Conservation (phyloP, 2,113 vertebrate genomes). For the Tretioscincus oriximinensis region DNA sequence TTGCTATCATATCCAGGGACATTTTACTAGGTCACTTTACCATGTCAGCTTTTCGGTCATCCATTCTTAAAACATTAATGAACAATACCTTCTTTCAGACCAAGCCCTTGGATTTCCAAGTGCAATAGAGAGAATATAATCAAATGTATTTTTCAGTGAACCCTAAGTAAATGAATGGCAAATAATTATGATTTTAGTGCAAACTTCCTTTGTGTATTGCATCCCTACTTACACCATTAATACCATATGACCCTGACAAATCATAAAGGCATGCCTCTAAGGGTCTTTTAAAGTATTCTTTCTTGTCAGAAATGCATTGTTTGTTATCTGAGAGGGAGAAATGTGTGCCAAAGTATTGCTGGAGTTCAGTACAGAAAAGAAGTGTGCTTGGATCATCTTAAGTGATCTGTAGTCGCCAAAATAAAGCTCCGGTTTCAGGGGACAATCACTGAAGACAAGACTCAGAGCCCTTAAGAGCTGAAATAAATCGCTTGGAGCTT, state of each 20-base stretch:
- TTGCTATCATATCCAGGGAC: background rate
- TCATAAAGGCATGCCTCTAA: background rate
- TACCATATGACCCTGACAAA: background rate
- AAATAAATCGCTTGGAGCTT: too few relatives aligned
- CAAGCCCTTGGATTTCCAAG: background rate
- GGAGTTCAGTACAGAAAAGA: background rate
- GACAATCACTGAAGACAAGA: too few relatives aligned
- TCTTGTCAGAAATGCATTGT: background rate
- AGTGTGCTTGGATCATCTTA: too few relatives aligned
- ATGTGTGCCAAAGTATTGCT: background rate
- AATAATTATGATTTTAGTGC: too few relatives aligned
- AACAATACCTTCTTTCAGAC: background rate
- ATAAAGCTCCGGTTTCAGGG: too few relatives aligned
- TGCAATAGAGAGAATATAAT: too few relatives aligned
- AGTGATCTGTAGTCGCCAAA: too few relatives aligned
- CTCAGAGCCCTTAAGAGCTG: too few relatives aligned
- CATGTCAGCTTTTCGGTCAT: too few relatives aligned
- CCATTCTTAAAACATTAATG: background rate
- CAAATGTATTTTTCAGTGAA: too few relatives aligned
- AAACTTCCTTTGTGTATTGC: background rate
- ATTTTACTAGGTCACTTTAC: background rate
- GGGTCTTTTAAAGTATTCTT: background rate
- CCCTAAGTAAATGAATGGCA: background rate
- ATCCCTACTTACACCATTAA: background rate
- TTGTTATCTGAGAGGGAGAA: background rate